phyloP scores from a whole-genome alignment of 2,797 vertebrate species.

The Myotis planiceps region DNA sequence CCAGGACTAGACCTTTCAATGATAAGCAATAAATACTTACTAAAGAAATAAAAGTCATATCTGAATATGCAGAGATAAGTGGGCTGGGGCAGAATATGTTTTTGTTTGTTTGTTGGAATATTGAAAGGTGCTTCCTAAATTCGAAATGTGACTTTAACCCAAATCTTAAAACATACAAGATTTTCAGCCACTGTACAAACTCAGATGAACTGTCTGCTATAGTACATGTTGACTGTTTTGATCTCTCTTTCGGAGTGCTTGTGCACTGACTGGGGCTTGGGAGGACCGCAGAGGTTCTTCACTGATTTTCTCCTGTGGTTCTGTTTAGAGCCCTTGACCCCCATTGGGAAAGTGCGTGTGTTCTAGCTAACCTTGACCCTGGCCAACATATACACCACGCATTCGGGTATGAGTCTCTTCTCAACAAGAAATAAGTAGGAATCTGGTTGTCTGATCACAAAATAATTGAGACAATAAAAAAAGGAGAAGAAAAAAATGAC shows the following conservation, averaged over 20 bases:
- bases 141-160: neutral
- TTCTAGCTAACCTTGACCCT: neutral
- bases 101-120: neutral
- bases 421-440: neutral
- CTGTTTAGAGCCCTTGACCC: neutral
- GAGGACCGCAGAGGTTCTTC: neutral
- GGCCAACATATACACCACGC: neutral
- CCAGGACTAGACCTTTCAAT: neutral
- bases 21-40: neutral
- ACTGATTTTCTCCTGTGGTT: neutral
- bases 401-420: neutral
- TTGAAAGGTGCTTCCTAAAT: neutral
- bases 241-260: neutral
- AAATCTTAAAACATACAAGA: neutral
- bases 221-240: fast-evolving
- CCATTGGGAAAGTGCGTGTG: neutral
- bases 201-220: neutral
- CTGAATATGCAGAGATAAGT: neutral
- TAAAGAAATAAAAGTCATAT: neutral
- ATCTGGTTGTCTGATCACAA: neutral
- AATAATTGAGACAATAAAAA: conserved; percentile 61
- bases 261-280: neutral
- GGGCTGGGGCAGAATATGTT: neutral
- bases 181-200: neutral
- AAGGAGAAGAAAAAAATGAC: conserved; percentile 72